Conservation (phyloP, 2,113 vertebrate species). For the Recurvirostra avosetta region DNA sequence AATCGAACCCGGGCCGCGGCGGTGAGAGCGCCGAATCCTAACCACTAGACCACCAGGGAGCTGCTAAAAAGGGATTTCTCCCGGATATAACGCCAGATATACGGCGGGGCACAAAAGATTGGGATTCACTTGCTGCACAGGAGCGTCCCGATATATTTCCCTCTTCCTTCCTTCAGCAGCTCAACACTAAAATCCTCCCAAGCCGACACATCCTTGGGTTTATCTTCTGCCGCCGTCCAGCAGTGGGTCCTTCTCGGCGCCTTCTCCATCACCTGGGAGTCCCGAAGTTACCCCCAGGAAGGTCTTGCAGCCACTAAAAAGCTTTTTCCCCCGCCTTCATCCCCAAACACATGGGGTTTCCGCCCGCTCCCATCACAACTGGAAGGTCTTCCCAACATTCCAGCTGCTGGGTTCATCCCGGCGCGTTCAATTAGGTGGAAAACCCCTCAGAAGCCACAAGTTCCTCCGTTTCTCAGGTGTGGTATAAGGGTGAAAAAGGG, state of each 20-base stretch:
- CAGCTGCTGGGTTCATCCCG: neutral
- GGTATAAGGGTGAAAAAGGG: neutral
- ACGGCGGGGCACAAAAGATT: no score
- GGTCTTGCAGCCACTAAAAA: neutral
- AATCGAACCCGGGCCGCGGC: conserved; percentile 75
- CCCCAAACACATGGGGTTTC: neutral
- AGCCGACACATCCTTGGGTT: neutral
- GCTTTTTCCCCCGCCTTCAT: accelerated
- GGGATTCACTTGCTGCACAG: no score
- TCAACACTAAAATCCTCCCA: no score
- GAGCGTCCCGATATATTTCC: accelerated
- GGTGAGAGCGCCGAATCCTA: conserved; percentile 78
- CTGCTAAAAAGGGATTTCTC: accelerated
- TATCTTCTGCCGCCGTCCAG: neutral
- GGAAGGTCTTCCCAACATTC: neutral
- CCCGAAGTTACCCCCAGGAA: neutral
- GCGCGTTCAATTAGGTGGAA: neutral
- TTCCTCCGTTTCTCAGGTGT: no score
- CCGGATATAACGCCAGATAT: accelerated
- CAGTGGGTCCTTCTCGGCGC: neutral
- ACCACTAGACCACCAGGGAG: conserved; percentile 75
- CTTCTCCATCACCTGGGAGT: neutral
- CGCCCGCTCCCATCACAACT: no score
- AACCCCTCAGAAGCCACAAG: neutral
- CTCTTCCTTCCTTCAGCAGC: no score